Percentiles rank a stretch among this genome's conserved stretches.
phyloP scores from a whole-genome alignment of 1,140 invertebrate species.

The Drosophila ironensis region DNA sequence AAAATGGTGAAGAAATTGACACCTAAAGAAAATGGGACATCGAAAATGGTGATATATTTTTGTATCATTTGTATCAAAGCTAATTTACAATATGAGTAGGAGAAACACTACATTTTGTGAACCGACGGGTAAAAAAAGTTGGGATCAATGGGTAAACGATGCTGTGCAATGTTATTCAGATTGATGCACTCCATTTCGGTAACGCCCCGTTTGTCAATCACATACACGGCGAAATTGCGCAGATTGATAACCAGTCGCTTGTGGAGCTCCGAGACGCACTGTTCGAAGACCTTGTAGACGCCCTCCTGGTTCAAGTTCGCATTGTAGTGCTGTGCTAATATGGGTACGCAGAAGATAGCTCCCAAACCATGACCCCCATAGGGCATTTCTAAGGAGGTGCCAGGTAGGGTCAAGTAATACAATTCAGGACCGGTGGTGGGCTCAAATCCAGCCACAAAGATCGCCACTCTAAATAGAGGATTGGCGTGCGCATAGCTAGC shows the following conservation, averaged over 20 bases:
- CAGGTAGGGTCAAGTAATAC: constrained; percentile 95
- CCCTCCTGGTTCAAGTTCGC: constrained; percentile 89
- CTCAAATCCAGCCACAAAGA: constrained; percentile 85
- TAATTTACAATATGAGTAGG: too few relatives aligned
- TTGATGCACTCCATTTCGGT: not conserved
- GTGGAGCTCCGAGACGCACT: constrained; percentile 93
- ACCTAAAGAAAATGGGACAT: too few relatives aligned
- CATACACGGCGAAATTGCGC: constrained; percentile 92
- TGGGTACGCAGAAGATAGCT: constrained; percentile 91
- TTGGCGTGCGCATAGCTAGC: constrained; percentile 93
- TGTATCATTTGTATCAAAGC: too few relatives aligned
- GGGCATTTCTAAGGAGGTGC: constrained; percentile 89
- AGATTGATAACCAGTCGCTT: constrained; percentile 94
- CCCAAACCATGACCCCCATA: constrained; percentile 97
- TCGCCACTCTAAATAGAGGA: constrained; percentile 82
- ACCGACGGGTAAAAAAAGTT: too few relatives aligned
- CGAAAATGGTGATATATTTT: too few relatives aligned
- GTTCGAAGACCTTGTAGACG: constrained; percentile 90
- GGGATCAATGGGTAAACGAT: too few relatives aligned
- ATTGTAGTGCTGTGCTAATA: constrained; percentile 93
- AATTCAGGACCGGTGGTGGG: constrained; percentile 89
- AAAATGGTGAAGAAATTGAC: too few relatives aligned
- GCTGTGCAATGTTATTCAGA: too few relatives aligned
- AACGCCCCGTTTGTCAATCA: not conserved
- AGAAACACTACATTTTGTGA: too few relatives aligned